Evolutionary conservation across 1,140 invertebrate genomes (phyloP).

Genomic region (Ostrea edulis): DNA sequence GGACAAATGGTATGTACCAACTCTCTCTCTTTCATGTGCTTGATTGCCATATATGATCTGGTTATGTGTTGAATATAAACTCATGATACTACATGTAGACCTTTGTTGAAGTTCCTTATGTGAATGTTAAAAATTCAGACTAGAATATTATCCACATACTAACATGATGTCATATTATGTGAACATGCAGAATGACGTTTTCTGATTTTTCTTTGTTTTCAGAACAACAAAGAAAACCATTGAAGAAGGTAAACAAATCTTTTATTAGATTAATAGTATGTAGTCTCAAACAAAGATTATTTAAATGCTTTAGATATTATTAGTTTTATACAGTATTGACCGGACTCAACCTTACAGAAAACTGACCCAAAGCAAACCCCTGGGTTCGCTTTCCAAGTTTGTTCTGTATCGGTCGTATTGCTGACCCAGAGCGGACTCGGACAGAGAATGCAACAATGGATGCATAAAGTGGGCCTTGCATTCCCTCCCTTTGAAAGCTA

Average conservation of each 20-base stretch:
- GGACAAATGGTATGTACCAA: constrained; percentile 61
- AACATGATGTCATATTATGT: not conserved
- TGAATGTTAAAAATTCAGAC: not conserved
- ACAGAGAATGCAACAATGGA: too few species aligned
- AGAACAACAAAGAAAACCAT: constrained; percentile 44
- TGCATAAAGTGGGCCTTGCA: too few species aligned
- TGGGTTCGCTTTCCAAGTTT: too few species aligned
- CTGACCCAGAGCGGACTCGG: too few species aligned
- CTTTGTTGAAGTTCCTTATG: not conserved
- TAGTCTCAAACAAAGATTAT: too few species aligned
- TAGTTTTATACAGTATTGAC: too few species aligned
- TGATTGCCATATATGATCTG: not conserved
- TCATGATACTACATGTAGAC: not conserved
- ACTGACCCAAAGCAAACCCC: too few species aligned
- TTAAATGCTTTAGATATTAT: too few species aligned
- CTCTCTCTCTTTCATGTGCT: not conserved
- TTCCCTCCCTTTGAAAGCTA: too few species aligned
- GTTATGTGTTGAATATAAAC: not conserved
- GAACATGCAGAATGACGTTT: not conserved
- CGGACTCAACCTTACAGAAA: too few species aligned
- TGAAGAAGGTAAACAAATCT: constrained; percentile 38
- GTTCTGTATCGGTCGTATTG: too few species aligned
- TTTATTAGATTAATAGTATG: too few species aligned
- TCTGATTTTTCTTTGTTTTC: not conserved
- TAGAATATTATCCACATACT: not conserved